Conservation (phyloP, 1,140 invertebrate species). For the Amphibalanus amphitrite region DNA sequence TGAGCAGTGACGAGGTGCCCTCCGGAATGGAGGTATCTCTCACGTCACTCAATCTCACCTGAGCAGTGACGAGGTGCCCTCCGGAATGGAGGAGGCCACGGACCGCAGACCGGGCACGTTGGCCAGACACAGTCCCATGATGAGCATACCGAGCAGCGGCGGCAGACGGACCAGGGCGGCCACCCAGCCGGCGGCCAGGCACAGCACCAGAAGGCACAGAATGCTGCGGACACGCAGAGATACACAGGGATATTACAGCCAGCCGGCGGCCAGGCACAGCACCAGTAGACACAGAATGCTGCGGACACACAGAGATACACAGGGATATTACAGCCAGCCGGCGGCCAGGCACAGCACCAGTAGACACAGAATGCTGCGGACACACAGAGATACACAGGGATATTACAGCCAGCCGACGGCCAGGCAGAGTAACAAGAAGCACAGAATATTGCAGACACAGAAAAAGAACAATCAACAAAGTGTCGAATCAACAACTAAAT, state of each 20-base stretch:
- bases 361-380: background rate
- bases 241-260: too few species aligned
- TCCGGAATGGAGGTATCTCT: too few species aligned
- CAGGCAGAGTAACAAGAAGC: too few species aligned
- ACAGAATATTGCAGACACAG: too few species aligned
- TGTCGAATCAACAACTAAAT: too few species aligned
- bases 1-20: too few species aligned
- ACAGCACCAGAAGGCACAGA: constrained; percentile 2
- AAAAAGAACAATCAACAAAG: too few species aligned
- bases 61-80: constrained; percentile 77
- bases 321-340: background rate
- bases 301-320: background rate
- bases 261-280: too few species aligned
- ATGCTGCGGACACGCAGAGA: background rate
- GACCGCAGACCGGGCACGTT: constrained; percentile 37
- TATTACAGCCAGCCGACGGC: too few species aligned
- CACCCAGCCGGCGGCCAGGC: constrained; percentile 36
- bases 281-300: background rate
- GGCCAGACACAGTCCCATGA: constrained; percentile 57
- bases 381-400: too few species aligned
- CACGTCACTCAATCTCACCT: too few species aligned
- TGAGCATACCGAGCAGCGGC: constrained; percentile 66
- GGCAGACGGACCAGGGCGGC: constrained; percentile 57
- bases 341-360: background rate
- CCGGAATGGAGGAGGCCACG: constrained; percentile 49